A percentile compares a stretch with the other conserved stretches of the same genome.
Conservation (phyloP, 1,140 invertebrate genomes). For the Asbolus verrucosus region DNA sequence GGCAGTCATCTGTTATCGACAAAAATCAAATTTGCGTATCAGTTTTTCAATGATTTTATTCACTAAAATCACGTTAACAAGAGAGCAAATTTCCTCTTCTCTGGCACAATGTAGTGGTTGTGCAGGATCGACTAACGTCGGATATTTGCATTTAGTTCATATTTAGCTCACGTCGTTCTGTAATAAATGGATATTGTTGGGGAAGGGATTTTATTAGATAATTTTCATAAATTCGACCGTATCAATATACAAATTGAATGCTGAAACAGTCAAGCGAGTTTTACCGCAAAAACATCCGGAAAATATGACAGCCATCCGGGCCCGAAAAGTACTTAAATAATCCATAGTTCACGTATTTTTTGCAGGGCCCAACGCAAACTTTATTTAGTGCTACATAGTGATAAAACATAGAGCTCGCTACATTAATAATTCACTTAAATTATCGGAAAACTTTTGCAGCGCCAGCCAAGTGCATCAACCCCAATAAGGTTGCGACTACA, state of each 20-base stretch:
- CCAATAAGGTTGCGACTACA: neutral
- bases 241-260: constrained; percentile 7
- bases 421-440: constrained; percentile 22
- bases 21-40: constrained; percentile 21
- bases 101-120: constrained; percentile 25
- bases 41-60: constrained; percentile 31
- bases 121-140: neutral
- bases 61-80: constrained; percentile 15
- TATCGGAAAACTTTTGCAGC: constrained; percentile 23
- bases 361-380: neutral
- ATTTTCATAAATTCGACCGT: constrained; percentile 10
- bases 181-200: constrained; percentile 35
- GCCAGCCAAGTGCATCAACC: constrained; percentile 6
- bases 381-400: constrained; percentile 3
- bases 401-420: neutral
- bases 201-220: constrained; percentile 36
- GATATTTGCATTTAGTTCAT: constrained; percentile 32
- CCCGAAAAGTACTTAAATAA: neutral
- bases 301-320: too few relatives aligned
- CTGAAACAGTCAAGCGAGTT: neutral
- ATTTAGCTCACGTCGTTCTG: constrained; percentile 31
- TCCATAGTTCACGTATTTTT: neutral
- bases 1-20: constrained; percentile 10
- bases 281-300: too few relatives aligned
- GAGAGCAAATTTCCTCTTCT: constrained; percentile 26